Conservation (phyloP, 1,140 invertebrate genomes). For the Cecropterus lyciades region DNA sequence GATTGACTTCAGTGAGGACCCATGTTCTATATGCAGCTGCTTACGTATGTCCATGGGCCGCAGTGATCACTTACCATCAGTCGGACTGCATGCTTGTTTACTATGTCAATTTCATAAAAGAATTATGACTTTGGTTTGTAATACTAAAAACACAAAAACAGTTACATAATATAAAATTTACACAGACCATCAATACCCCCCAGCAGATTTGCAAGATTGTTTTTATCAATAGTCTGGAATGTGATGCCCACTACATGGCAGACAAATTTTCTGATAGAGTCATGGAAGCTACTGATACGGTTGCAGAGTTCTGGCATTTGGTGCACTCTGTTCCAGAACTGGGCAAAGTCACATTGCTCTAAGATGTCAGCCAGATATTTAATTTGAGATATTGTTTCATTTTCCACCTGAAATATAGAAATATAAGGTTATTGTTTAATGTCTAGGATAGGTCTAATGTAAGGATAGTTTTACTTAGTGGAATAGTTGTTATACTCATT, state of each 20-base stretch:
- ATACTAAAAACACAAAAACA: no score
- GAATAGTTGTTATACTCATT: no score
- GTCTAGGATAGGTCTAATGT: no score
- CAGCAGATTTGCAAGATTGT: slow-evolving; percentile 91
- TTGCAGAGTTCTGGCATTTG: slow-evolving; percentile 89
- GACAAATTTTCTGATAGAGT: slow-evolving; percentile 98
- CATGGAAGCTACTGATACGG: slow-evolving; percentile 95
- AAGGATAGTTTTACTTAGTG: no score
- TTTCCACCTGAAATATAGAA: slow-evolving; percentile 88
- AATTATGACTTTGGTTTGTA: no score
- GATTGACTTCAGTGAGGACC: no score
- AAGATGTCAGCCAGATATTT: slow-evolving; percentile 95
- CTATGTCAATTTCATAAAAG: no score
- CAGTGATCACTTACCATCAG: no score
- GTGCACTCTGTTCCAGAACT: slow-evolving; percentile 93
- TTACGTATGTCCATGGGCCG: no score
- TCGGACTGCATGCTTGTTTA: no score
- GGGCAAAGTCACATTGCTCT: slow-evolving; percentile 96
- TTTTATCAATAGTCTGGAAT: slow-evolving; percentile 96
- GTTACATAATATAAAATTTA: no score
- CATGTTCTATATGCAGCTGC: no score
- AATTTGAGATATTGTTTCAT: slow-evolving; percentile 93
- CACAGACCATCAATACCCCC: slow-evolving; percentile 92
- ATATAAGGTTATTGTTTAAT: background rate
- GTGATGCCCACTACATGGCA: slow-evolving; percentile 98